Conservation (phyloP, 2,888 invertebrate genomes). For the Portevinia maculata region DNA sequence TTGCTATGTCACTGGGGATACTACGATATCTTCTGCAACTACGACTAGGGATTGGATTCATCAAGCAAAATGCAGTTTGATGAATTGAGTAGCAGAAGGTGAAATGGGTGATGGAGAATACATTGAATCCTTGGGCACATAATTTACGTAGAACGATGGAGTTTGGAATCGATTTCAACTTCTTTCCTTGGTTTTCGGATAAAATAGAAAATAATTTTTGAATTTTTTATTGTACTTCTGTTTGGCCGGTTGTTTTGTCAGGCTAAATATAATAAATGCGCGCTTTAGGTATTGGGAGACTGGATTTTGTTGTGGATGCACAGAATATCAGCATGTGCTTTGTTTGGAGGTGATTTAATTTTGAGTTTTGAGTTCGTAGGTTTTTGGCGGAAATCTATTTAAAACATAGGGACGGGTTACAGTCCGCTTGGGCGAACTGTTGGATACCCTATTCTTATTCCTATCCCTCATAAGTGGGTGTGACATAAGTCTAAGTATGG, state of each 20-base stretch:
- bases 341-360: too few species aligned
- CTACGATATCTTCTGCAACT: not conserved
- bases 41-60: slow-evolving; percentile 43
- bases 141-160: slow-evolving; percentile 34
- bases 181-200: not conserved
- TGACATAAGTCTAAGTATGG: too few species aligned
- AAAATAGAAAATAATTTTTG: slow-evolving; percentile 35
- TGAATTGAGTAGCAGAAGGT: slow-evolving; percentile 49
- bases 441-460: too few species aligned
- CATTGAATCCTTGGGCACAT: slow-evolving; percentile 52
- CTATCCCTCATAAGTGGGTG: too few species aligned
- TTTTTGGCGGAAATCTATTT: too few species aligned
- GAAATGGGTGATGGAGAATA: not conserved
- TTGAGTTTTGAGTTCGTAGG: too few species aligned
- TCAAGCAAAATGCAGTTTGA: slow-evolving; percentile 62
- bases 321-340: too few species aligned
- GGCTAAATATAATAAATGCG: not conserved
- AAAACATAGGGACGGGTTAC: too few species aligned
- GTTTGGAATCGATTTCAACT: slow-evolving; percentile 20
- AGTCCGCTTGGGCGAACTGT: too few species aligned
- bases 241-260: not conserved
- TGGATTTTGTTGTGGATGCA: not conserved
- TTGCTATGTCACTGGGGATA: not conserved
- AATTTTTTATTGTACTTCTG: not conserved
- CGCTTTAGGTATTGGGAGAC: not conserved